Conservation (phyloP, 2,888 invertebrate species). For the Pocota personata region DNA sequence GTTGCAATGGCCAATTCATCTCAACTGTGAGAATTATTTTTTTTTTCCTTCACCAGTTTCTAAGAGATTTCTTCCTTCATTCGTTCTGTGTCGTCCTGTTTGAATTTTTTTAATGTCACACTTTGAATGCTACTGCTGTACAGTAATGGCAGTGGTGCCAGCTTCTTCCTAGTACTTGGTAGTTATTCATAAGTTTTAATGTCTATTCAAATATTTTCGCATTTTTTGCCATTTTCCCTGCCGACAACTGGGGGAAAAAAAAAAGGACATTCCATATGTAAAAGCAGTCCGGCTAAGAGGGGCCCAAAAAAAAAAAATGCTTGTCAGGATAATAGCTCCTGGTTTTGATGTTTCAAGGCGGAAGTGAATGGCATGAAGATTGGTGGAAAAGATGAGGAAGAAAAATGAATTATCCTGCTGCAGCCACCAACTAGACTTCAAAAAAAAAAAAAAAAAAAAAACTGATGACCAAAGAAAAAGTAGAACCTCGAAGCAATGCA, state of each 20-base stretch:
- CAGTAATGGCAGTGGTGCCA: slow-evolving; percentile 21
- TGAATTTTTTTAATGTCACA: slow-evolving; percentile 30
- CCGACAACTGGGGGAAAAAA: slow-evolving; percentile 50
- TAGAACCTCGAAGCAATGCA: slow-evolving; percentile 60
- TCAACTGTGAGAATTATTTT: not conserved
- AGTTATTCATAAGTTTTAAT: slow-evolving; percentile 74
- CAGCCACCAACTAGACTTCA: slow-evolving; percentile 22
- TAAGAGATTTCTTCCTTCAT: slow-evolving; percentile 51
- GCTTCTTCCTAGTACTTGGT: slow-evolving; percentile 42
- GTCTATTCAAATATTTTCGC: slow-evolving; percentile 74
- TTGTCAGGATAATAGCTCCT: slow-evolving; percentile 70
- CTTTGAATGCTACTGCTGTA: slow-evolving; percentile 27
- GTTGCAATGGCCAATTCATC: slow-evolving; percentile 60
- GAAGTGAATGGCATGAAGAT: slow-evolving; percentile 71
- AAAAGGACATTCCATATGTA: slow-evolving; percentile 51
- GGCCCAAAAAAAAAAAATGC: slow-evolving; percentile 10
- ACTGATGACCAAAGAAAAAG: slow-evolving; percentile 67
- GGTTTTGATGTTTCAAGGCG: slow-evolving; percentile 69
- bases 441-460: slow-evolving; percentile 18
- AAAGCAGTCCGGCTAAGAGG: slow-evolving; percentile 15
- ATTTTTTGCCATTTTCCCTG: slow-evolving; percentile 61
- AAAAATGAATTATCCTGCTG: slow-evolving; percentile 72
- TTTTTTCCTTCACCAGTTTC: slow-evolving; percentile 1
- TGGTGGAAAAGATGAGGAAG: slow-evolving; percentile 64
- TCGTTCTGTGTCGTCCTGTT: slow-evolving; percentile 43